phyloP scores from a whole-genome alignment of 2,888 invertebrate species.

The Dasysyrphus tricinctus region DNA sequence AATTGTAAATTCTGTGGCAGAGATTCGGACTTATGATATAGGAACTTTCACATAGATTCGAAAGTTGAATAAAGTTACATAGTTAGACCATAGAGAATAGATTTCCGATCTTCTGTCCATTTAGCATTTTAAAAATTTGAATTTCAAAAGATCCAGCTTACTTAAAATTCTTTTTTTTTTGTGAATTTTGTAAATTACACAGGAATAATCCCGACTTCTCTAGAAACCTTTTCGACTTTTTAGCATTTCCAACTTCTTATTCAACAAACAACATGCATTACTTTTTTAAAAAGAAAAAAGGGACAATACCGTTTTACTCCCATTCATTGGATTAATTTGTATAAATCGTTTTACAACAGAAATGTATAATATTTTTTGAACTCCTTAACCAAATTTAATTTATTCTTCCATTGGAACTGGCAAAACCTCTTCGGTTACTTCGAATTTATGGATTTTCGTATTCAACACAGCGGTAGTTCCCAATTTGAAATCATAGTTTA shows the following conservation, averaged over 20 bases:
- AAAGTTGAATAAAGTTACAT: no score
- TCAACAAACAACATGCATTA: background rate
- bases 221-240: background rate
- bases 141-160: no score
- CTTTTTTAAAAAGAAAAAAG: conserved; percentile 36
- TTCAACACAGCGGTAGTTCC: conserved; percentile 80
- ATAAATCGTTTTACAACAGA: conserved; percentile 54
- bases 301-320: conserved; percentile 57
- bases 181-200: no score
- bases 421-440: conserved; percentile 79
- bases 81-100: no score
- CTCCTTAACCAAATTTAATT: background rate
- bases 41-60: no score
- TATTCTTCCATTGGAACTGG: conserved; percentile 81
- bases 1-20: no score
- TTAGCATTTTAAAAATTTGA: no score
- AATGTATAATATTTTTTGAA: background rate
- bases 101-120: no score
- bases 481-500: conserved; percentile 81
- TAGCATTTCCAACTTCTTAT: background rate
- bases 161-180: no score
- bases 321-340: conserved; percentile 41
- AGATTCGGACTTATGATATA: no score
- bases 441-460: conserved; percentile 79
- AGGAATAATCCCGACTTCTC: no score